These are phyloP conservation scores for Tapirus indicus DNA, from an alignment of 2,797 vertebrate genomes.

Conservation along the genomic window DNA sequence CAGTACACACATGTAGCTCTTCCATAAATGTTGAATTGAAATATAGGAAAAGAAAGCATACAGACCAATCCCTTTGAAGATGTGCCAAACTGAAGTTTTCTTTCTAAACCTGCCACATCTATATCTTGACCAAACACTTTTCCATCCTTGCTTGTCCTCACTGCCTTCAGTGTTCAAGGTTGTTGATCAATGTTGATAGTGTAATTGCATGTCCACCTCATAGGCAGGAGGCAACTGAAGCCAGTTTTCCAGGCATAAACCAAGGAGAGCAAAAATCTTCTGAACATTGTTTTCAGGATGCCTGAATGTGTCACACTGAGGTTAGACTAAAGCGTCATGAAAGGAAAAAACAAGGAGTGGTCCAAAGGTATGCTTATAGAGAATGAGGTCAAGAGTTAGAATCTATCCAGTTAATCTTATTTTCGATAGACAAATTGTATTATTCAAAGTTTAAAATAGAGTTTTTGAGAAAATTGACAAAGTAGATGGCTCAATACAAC, in stretches of 20 bases:
- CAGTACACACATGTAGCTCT: not conserved
- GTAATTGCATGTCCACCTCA: fast-evolving
- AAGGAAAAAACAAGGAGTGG: not conserved
- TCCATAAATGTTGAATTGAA: not conserved
- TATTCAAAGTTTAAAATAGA: slow-evolving; percentile 18
- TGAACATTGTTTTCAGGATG: not conserved
- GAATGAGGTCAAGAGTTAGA: not conserved
- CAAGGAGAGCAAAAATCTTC: not conserved
- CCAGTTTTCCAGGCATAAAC: not conserved
- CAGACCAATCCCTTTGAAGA: not conserved
- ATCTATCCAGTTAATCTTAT: not conserved
- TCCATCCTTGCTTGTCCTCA: too few species aligned
- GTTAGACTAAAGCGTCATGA: not conserved
- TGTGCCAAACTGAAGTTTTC: not conserved
- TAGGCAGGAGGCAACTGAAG: not conserved
- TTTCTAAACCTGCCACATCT: not conserved
- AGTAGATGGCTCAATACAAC: not conserved
- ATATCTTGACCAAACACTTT: not conserved
- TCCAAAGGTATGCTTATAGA: not conserved
- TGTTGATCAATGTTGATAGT: not conserved
- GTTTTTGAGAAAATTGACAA: slow-evolving; percentile 28
- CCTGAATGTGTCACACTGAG: not conserved
- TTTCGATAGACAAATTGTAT: not conserved
- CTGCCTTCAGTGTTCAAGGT: not conserved
- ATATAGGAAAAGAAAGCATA: not conserved